Percentiles rank a stretch among this genome's conserved stretches.
These are phyloP conservation scores for Aphaenogaster ashmeadi DNA, from an alignment of 1,140 invertebrate genomes.

Conservation along the genomic window DNA sequence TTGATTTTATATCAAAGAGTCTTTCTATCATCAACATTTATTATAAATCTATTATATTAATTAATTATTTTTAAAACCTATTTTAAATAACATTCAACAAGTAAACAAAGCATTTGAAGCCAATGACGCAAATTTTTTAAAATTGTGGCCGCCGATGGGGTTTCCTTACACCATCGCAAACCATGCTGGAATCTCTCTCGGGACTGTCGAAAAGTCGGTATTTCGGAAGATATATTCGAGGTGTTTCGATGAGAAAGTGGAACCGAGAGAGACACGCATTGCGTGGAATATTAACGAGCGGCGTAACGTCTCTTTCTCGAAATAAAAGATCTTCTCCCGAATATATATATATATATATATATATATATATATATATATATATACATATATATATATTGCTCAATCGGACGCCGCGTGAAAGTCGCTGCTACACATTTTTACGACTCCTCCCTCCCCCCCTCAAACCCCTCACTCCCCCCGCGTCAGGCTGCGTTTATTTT, in stretches of 20 bases:
- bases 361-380: constrained; percentile 9
- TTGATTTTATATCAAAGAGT: too few species aligned
- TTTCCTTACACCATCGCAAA: background rate
- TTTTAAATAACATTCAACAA: background rate
- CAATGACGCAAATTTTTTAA: background rate
- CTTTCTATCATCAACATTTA: too few species aligned
- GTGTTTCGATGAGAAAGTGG: constrained; percentile 33
- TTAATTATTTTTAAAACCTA: constrained; percentile 3
- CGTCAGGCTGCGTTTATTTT: constrained; percentile 58
- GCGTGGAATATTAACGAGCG: constrained; percentile 46
- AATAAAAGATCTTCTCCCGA: constrained; percentile 22
- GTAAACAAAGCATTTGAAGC: constrained; percentile 5
- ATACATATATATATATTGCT: constrained; percentile 29
- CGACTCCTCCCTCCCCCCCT: background rate
- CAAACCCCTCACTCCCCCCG: background rate
- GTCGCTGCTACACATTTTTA: constrained; percentile 47
- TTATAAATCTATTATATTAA: background rate
- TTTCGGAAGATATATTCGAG: background rate
- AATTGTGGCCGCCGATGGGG: background rate
- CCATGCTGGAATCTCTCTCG: background rate
- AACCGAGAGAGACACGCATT: constrained; percentile 14
- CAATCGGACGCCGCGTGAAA: constrained; percentile 41
- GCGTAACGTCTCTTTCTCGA: constrained; percentile 1
- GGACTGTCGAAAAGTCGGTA: background rate
- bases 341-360: constrained; percentile 12